Evolutionary conservation across 2,113 vertebrate species (phyloP), one percentile per base, ranked within the genome.

Genomic region (Apistogramma diplotaenia): DNA sequence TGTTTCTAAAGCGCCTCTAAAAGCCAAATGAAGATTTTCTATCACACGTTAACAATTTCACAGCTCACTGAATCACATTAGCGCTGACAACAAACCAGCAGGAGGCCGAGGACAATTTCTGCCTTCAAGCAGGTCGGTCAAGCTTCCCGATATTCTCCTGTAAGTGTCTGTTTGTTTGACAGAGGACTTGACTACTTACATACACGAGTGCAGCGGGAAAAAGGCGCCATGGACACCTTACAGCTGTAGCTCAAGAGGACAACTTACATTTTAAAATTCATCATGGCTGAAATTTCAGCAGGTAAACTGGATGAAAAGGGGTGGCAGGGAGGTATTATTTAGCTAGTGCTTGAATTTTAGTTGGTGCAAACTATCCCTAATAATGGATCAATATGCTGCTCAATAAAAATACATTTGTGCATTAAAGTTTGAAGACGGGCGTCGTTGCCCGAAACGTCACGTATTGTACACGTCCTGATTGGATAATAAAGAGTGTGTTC

Each of bases 21-120:
- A 40, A 74, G 58, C 33, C 53, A 43, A 73, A 81, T 53, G 3
- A 77, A 25, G 71, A 59, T 76, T 80, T 82, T 79, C 54, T 58
- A 19, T 56, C 65, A 70, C 54, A 59, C 21, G 4, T 55, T 33
- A 74, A 78, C 67, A 5, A 74, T 74, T 75, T 78, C 74, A 75
- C 31, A 73, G 33, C 53, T 73, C 59, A 78, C 12, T 35, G 16
- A 77, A 43, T 43, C 2, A 1, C 23, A 56, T 73, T 43, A 25
- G 40, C 33, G 11, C 57, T 29, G 62, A 76, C 35, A 61, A 83
- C 35, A 37, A 61, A 78, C 37, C 61, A 75, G 61, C 67, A 83
- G 65, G 73, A 78, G 60, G 40, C 55, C 23, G 29, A 25, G 37
- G 74, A 86, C 43, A 65, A 62, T 72, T 80, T 65, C 53, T 70